A percentile compares a stretch with the other conserved stretches of the same genome.
Conservation (phyloP, 2,113 vertebrate species). For the Microtus pennsylvanicus region DNA sequence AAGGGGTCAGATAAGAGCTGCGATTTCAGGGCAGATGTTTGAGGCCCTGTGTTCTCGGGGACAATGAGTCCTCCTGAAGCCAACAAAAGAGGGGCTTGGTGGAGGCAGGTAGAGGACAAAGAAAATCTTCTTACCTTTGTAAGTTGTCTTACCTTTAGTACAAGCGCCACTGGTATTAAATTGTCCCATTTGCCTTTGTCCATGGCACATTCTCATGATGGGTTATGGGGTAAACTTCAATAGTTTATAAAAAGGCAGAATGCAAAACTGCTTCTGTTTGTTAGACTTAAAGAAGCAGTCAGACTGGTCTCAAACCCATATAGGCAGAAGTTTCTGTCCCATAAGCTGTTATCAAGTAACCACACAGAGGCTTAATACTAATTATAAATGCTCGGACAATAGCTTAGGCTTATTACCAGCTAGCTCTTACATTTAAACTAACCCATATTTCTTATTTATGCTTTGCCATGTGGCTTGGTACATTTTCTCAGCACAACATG, state of each 20-base stretch:
- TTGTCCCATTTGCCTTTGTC: slow-evolving; percentile 27
- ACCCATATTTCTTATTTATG: not conserved
- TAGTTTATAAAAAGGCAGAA: not conserved
- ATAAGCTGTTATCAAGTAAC: not conserved
- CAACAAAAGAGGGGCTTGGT: not conserved
- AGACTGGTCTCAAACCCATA: not conserved
- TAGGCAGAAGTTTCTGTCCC: not conserved
- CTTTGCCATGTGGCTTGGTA: not conserved
- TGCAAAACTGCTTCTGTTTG: not conserved
- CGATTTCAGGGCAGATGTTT: not conserved
- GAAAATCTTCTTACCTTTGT: slow-evolving; percentile 5
- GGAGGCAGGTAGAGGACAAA: not conserved
- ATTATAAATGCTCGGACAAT: not conserved
- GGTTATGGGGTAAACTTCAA: not conserved
- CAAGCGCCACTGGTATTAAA: not conserved
- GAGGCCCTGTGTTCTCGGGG: slow-evolving; percentile 23
- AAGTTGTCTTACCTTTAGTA: slow-evolving; percentile 21
- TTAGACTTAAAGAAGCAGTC: not conserved
- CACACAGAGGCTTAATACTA: not conserved
- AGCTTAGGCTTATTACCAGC: not conserved
- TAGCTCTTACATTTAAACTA: not conserved
- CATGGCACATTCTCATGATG: not conserved
- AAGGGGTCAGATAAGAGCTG: slow-evolving; percentile 73
- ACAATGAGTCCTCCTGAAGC: not conserved
- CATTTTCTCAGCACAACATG: not conserved